Percentiles rank a stretch among this genome's conserved stretches.
phyloP scores from a whole-genome alignment of 2,888 invertebrate species.

The Parnassius orleans region DNA sequence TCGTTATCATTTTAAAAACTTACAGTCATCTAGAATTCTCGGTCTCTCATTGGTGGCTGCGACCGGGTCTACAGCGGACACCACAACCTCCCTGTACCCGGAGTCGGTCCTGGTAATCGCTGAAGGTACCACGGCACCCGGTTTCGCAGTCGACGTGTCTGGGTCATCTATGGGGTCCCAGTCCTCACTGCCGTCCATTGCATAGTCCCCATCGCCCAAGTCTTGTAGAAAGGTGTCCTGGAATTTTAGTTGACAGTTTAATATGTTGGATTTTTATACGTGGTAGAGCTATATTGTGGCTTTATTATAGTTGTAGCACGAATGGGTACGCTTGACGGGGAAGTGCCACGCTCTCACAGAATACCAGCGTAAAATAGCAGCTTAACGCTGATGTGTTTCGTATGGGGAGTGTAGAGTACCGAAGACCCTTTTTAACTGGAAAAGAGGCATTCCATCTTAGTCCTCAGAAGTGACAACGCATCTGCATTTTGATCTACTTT shows the following conservation, averaged over 20 bases:
- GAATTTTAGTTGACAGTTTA: conserved; percentile 14
- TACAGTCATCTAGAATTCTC: conserved; percentile 61
- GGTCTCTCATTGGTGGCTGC: conserved; percentile 67
- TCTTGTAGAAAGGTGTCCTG: conserved; percentile 34
- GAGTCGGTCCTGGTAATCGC: conserved; percentile 49
- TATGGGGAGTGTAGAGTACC: too few species aligned
- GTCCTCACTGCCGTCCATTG: conserved; percentile 54
- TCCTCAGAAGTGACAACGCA: too few species aligned
- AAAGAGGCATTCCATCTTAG: too few species aligned
- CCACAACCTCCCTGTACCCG: conserved; percentile 40
- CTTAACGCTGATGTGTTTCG: too few species aligned
- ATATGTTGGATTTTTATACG: too few species aligned
- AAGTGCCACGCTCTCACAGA: too few species aligned
- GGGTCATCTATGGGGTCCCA: conserved; percentile 49
- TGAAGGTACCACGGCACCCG: conserved; percentile 52
- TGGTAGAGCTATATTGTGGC: too few species aligned
- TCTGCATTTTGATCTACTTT: too few species aligned
- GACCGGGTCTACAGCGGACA: conserved; percentile 58
- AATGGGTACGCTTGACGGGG: too few species aligned
- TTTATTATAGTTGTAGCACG: too few species aligned
- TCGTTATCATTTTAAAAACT: conserved; percentile 29
- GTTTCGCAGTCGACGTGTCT: conserved; percentile 42
- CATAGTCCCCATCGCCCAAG: conserved; percentile 44
- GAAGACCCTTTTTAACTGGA: too few species aligned
- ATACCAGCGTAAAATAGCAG: too few species aligned